phyloP scores from a whole-genome alignment of 64 coral and sea anemone genomes.

The Stichodactyla mertensii region DNA sequence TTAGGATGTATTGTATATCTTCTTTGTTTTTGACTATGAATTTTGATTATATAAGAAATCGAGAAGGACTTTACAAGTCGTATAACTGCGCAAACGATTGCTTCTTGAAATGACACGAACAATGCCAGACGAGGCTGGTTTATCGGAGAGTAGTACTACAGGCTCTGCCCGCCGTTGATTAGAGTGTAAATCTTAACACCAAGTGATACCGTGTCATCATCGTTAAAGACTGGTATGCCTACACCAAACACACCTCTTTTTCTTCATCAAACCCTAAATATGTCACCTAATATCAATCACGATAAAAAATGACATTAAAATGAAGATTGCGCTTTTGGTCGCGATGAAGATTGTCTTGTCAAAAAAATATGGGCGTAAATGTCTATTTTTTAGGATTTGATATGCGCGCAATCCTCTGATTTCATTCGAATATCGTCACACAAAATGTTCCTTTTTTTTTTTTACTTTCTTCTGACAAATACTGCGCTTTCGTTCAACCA shows the following conservation, averaged over 20 bases:
- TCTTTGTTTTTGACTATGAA: too few species aligned
- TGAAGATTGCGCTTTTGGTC: not conserved
- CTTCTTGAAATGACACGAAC: too few species aligned
- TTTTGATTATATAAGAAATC: too few species aligned
- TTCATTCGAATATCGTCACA: not conserved
- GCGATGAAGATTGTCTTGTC: not conserved
- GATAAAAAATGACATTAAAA: conserved; percentile 14
- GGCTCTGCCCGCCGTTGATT: too few species aligned
- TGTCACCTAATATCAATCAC: conserved; percentile 4
- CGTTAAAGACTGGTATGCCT: not conserved
- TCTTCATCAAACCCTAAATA: not conserved
- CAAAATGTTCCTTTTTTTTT: not conserved
- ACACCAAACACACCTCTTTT: not conserved
- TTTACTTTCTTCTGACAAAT: not conserved
- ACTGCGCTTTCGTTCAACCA: not conserved
- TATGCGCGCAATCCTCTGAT: not conserved
- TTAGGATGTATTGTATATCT: too few species aligned
- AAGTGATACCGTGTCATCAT: not conserved
- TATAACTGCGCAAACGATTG: too few species aligned
- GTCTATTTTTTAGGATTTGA: not conserved
- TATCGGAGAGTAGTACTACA: too few species aligned
- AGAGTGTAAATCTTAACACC: not conserved
- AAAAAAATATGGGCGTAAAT: not conserved
- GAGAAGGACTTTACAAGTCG: not conserved
- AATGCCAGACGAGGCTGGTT: too few species aligned